Conservation (phyloP, 2,113 vertebrate genomes). For the Picathartes gymnocephalus region DNA sequence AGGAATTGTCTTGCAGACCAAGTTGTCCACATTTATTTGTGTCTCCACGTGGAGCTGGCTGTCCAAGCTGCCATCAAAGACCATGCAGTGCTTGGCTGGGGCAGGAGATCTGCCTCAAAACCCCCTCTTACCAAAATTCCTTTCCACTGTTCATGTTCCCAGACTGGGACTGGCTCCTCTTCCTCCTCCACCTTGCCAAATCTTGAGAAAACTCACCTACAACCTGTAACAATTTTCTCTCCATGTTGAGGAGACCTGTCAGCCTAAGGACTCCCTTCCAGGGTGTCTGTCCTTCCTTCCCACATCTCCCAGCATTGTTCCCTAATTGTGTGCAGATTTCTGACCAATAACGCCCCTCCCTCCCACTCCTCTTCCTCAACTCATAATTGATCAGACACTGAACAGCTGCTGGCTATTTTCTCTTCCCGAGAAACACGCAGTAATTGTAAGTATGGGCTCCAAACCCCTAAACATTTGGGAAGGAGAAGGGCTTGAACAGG, state of each 20-base stretch:
- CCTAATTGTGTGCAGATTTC: constrained; percentile 35
- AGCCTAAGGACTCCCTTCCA: not conserved
- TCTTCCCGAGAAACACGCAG: constrained; percentile 25
- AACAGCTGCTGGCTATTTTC: constrained; percentile 68
- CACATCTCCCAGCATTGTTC: not conserved
- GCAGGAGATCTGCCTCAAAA: not conserved
- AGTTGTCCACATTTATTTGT: not conserved
- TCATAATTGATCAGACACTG: constrained; percentile 53
- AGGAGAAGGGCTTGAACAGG: constrained; percentile 41
- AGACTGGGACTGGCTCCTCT: not conserved
- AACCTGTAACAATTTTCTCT: not conserved
- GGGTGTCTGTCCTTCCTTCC: not conserved
- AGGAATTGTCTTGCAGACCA: not conserved
- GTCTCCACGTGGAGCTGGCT: accelerated
- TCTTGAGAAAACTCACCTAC: not conserved
- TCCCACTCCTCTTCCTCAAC: constrained; percentile 29
- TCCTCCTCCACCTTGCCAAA: not conserved
- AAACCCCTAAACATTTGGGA: constrained; percentile 62
- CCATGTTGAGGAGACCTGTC: not conserved
- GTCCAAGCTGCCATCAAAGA: not conserved
- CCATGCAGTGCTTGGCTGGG: not conserved
- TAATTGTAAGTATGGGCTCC: constrained; percentile 59
- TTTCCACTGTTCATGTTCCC: not conserved
- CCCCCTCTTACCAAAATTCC: not conserved
- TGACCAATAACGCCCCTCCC: not conserved